These are phyloP conservation scores for Drosophila pallidifrons DNA, from an alignment of 1,140 invertebrate species.

Conservation along the genomic window DNA sequence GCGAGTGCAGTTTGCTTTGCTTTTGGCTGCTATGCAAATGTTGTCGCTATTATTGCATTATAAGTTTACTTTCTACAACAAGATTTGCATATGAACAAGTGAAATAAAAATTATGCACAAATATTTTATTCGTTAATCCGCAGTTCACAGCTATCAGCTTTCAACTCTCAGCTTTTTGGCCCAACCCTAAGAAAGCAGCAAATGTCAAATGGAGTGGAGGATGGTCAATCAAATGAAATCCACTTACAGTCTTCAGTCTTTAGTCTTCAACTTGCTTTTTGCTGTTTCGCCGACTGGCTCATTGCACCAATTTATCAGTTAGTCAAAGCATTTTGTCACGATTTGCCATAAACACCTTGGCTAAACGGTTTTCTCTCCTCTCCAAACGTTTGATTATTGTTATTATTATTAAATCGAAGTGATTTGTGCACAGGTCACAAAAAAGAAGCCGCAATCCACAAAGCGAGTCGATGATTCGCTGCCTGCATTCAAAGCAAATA, in stretches of 20 bases:
- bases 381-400: constrained; percentile 62
- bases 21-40: constrained; percentile 16
- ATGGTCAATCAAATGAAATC: constrained; percentile 41
- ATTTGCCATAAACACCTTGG: constrained; percentile 76
- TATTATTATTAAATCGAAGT: constrained; percentile 78
- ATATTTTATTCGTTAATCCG: neutral
- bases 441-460: constrained; percentile 62
- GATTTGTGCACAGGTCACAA: constrained; percentile 67
- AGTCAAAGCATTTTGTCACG: constrained; percentile 74
- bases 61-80: constrained; percentile 45
- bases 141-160: constrained; percentile 1
- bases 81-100: constrained; percentile 42
- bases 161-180: constrained; percentile 3
- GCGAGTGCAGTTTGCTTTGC: neutral
- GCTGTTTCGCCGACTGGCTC: constrained; percentile 43
- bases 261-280: constrained; percentile 12
- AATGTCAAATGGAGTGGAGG: constrained; percentile 62
- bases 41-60: constrained; percentile 25
- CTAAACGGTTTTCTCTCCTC: constrained; percentile 38
- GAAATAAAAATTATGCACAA: constrained; percentile 16
- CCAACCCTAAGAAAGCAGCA: constrained; percentile 49
- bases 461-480: neutral
- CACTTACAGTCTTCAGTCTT: too few species aligned
- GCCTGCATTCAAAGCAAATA: constrained; percentile 45
- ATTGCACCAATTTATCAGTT: constrained; percentile 54